A percentile compares a stretch with the other conserved stretches of the same genome.
Evolutionary conservation across 2,888 invertebrate genomes (phyloP).

Genomic region (Rotaria socialis): DNA sequence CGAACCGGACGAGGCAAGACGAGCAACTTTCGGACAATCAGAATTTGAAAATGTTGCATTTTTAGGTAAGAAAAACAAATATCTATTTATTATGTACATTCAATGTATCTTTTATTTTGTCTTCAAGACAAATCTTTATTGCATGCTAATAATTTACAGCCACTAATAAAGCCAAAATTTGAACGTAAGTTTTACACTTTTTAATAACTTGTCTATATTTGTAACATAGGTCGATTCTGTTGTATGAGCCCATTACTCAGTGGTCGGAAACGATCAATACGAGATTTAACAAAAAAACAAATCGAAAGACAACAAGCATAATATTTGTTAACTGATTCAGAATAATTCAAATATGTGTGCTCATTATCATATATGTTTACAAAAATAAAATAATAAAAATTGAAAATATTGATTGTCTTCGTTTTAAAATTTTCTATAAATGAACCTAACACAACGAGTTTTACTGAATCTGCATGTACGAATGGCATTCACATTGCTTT

Average conservation of each 20-base stretch:
- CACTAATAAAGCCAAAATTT: neutral
- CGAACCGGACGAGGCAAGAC: neutral
- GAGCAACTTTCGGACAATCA: neutral
- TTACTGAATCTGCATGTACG: too few species aligned
- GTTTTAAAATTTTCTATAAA: neutral
- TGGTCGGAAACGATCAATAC: conserved; percentile 3
- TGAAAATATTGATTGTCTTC: neutral
- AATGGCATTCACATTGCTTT: too few species aligned
- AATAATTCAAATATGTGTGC: neutral
- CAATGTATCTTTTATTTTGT: neutral
- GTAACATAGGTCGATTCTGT: neutral
- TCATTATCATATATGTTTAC: neutral
- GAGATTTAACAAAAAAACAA: neutral
- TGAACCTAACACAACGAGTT: too few species aligned
- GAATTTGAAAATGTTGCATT: neutral
- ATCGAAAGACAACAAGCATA: neutral
- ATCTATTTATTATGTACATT: too few species aligned
- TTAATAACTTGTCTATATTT: too few species aligned
- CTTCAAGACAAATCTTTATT: neutral
- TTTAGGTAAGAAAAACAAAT: neutral
- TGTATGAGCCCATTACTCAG: conserved; percentile 4
- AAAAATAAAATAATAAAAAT: neutral
- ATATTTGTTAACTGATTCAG: neutral
- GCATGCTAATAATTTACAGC: neutral
- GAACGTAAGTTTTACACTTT: neutral